Evolutionary conservation across 64 coral and sea anemone species (phyloP).

Genomic region (Trachythela sp.): DNA sequence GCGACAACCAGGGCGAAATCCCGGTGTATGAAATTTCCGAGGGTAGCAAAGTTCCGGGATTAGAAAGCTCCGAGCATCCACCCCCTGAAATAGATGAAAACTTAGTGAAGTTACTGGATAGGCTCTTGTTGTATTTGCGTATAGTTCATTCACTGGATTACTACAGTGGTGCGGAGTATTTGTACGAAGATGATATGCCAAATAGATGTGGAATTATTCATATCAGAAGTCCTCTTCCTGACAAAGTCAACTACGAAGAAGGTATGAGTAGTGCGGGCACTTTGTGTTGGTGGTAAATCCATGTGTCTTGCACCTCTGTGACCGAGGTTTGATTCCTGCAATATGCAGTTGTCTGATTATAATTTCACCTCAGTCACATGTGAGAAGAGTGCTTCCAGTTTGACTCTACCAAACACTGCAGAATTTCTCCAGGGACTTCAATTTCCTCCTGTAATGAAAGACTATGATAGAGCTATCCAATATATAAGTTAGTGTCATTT

Average conservation of each 20-base stretch:
- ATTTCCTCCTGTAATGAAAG: neutral
- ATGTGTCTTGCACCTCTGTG: too few species aligned
- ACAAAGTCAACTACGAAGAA: constrained; percentile 79
- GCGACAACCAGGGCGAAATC: neutral
- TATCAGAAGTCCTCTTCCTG: constrained; percentile 70
- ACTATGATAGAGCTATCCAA: too few species aligned
- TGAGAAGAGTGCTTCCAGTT: too few species aligned
- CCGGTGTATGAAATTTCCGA: constrained; percentile 5
- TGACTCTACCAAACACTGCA: too few species aligned
- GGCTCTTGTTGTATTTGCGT: constrained; percentile 74
- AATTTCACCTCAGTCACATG: too few species aligned
- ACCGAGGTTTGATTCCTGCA: too few species aligned
- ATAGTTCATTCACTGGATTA: constrained; percentile 94
- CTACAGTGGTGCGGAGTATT: constrained; percentile 87
- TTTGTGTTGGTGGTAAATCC: too few species aligned
- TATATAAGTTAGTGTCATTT: too few species aligned
- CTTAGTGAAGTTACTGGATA: constrained; percentile 71
- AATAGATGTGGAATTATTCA: constrained; percentile 95
- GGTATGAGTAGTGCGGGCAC: too few species aligned
- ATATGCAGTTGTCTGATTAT: too few species aligned
- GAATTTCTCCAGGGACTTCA: too few species aligned
- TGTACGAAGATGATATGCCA: constrained; percentile 97
- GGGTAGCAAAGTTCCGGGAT: constrained; percentile 34
- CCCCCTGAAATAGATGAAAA: constrained; percentile 51
- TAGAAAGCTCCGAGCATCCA: constrained; percentile 51